phyloP scores from a whole-genome alignment of 2,888 invertebrate genomes.

The Andrena bucephala region DNA sequence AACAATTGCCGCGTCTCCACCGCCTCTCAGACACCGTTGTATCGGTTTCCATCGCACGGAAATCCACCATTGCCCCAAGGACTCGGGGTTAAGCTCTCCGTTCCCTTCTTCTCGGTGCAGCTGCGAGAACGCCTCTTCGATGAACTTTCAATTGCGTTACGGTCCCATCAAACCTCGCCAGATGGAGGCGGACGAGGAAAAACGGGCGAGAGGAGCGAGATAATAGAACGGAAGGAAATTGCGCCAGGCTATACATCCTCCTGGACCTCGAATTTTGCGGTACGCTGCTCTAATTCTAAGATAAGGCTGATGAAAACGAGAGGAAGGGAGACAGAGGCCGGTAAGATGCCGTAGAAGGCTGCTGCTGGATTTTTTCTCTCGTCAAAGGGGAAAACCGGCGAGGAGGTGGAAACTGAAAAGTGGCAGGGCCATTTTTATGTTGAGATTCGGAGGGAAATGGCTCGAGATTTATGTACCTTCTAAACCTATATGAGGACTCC shows the following conservation, averaged over 20 bases:
- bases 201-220: conserved; percentile 24
- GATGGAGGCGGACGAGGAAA: conserved; percentile 50
- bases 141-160: conserved; percentile 66
- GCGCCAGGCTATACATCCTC: neutral
- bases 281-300: neutral
- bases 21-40: conserved; percentile 6
- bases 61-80: conserved; percentile 26
- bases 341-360: neutral
- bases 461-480: too few relatives aligned
- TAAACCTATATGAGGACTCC: too few relatives aligned
- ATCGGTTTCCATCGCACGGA: conserved; percentile 47
- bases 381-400: conserved; percentile 43
- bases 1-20: neutral
- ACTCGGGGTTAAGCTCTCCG: conserved; percentile 35
- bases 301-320: neutral
- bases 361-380: conserved; percentile 5
- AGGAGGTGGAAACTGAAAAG: conserved; percentile 27
- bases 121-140: conserved; percentile 47
- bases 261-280: conserved; percentile 23
- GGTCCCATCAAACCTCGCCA: conserved; percentile 58
- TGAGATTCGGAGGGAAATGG: neutral
- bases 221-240: conserved; percentile 36
- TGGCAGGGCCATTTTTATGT: neutral
- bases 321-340: neutral
- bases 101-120: conserved; percentile 33